phyloP scores from a whole-genome alignment of 2,888 invertebrate species.

The Platynereis dumerilii region DNA sequence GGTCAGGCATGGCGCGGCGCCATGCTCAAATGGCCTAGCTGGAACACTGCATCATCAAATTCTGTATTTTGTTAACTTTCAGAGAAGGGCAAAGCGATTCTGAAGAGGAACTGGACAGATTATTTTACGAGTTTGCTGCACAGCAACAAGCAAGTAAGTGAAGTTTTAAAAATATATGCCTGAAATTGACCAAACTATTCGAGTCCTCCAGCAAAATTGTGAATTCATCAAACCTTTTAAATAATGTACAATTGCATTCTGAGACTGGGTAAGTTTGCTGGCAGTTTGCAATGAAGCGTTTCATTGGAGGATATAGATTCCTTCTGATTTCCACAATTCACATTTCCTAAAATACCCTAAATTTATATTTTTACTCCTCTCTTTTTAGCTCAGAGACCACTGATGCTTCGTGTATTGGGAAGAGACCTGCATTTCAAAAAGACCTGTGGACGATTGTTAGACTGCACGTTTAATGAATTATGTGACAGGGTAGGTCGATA shows the following conservation, averaged over 20 bases:
- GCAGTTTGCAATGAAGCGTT: too few relatives aligned
- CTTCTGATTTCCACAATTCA: too few relatives aligned
- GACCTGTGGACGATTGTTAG: conserved; percentile 90
- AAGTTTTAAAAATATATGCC: too few relatives aligned
- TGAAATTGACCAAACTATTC: background rate
- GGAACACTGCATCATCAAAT: too few relatives aligned
- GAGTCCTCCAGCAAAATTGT: background rate
- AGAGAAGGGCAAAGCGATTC: conserved; percentile 74
- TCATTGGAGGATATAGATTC: too few relatives aligned
- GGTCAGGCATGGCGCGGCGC: too few relatives aligned
- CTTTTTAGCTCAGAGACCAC: conserved; percentile 64
- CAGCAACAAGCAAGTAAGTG: conserved; percentile 69
- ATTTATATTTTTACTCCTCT: too few relatives aligned
- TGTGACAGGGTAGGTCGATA: conserved; percentile 79
- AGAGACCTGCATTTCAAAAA: conserved; percentile 85
- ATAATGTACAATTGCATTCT: too few relatives aligned
- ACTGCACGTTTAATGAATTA: conserved; percentile 86
- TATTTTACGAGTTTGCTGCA: conserved; percentile 86
- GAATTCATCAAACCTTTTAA: too few relatives aligned
- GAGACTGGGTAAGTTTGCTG: too few relatives aligned
- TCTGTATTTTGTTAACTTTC: too few relatives aligned
- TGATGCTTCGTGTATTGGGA: conserved; percentile 85
- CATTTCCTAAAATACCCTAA: conserved; percentile 1
- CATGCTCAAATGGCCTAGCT: too few relatives aligned
- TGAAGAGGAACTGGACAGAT: conserved; percentile 74